Conservation (phyloP, 2,113 vertebrate species). For the Heterotilapia buettikoferi region DNA sequence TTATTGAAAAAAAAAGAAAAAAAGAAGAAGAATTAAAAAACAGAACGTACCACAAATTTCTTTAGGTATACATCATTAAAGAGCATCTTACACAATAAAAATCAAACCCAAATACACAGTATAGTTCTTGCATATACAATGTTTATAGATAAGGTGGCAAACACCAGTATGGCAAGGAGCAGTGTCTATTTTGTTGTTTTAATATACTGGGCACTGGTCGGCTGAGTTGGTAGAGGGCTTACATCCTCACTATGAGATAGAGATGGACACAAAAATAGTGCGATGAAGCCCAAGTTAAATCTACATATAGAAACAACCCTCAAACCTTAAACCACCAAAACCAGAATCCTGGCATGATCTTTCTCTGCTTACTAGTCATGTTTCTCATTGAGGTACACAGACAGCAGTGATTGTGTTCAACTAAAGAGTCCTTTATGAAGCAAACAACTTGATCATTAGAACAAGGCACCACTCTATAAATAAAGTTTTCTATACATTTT, state of each 20-base stretch:
- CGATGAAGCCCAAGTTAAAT: neutral
- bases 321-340: neutral
- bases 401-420: neutral
- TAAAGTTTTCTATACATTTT: constrained; percentile 57
- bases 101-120: constrained; percentile 77
- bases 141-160: constrained; percentile 45
- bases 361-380: neutral
- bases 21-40: constrained; percentile 53
- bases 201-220: constrained; percentile 2
- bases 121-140: constrained; percentile 72
- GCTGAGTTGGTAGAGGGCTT: constrained; percentile 1
- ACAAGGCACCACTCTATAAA: constrained; percentile 69
- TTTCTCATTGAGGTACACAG: neutral
- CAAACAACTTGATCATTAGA: constrained; percentile 25
- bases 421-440: constrained; percentile 34
- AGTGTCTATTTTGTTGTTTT: neutral
- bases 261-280: constrained; percentile 8
- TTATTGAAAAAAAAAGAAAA: constrained; percentile 58
- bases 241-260: neutral
- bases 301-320: neutral
- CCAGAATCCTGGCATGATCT: constrained; percentile 1
- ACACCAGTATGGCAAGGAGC: constrained; percentile 17
- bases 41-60: constrained; percentile 70
- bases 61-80: constrained; percentile 69
- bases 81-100: constrained; percentile 62